phyloP scores from a whole-genome alignment of 2,797 vertebrate genomes.

The Malacoraja senta region DNA sequence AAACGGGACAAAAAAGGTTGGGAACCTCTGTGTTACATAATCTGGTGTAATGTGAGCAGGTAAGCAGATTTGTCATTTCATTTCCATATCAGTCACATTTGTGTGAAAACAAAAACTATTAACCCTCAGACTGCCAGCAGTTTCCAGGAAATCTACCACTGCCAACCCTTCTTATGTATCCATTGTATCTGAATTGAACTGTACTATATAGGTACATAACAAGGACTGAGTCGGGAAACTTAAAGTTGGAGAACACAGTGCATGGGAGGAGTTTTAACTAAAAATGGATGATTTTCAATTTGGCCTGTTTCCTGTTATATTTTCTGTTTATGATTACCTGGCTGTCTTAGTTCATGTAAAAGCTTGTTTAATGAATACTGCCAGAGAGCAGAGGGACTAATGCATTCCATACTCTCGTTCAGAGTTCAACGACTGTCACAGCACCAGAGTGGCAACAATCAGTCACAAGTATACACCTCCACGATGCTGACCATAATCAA shows the following conservation, averaged over 20 bases:
- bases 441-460: not conserved
- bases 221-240: not conserved
- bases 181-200: not conserved
- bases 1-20: no score
- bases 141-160: not conserved
- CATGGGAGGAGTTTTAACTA: not conserved
- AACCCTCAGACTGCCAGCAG: not conserved
- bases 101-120: not conserved
- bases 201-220: not conserved
- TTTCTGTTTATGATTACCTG: not conserved
- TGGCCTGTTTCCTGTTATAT: not conserved
- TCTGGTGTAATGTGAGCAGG: not conserved
- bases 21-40: no score
- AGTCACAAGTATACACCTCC: not conserved
- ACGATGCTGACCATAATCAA: not conserved
- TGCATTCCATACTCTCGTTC: not conserved
- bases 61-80: not conserved
- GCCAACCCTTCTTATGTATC: not conserved
- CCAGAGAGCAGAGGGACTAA: not conserved
- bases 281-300: not conserved
- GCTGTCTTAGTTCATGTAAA: not conserved
- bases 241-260: not conserved
- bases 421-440: no score
- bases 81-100: not conserved
- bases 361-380: not conserved